Conservation (phyloP, 2,113 vertebrate species). For the Murina feae region DNA sequence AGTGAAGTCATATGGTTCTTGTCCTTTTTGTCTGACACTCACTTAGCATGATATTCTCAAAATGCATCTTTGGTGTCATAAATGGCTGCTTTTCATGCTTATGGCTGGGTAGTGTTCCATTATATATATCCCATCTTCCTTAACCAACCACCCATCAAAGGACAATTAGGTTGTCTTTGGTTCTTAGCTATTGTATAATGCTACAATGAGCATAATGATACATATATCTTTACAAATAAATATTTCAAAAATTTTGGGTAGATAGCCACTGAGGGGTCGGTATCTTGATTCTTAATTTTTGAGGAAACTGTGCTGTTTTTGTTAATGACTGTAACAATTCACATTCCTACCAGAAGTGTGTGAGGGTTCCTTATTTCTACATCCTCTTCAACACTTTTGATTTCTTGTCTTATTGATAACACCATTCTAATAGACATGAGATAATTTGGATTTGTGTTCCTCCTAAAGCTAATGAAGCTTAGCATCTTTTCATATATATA, state of each 20-base stretch:
- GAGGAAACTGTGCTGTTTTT: background rate
- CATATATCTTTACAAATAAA: background rate
- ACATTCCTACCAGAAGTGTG: background rate
- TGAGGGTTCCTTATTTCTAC: background rate
- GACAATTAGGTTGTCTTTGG: background rate
- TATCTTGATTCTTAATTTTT: background rate
- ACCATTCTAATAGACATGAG: background rate
- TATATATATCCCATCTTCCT: background rate
- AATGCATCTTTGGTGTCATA: background rate
- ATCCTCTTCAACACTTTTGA: background rate
- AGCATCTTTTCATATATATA: background rate
- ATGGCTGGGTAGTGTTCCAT: background rate
- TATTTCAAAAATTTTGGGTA: background rate
- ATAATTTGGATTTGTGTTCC: background rate
- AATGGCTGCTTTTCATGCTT: background rate
- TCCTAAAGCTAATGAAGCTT: background rate
- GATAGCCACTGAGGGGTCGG: background rate
- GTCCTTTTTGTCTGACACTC: background rate
- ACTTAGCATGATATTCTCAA: background rate
- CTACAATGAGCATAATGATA: background rate
- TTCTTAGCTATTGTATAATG: background rate
- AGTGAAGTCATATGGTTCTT: background rate
- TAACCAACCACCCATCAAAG: background rate
- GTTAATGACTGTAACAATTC: background rate
- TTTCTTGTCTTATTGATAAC: background rate